phyloP scores from a whole-genome alignment of 2,797 vertebrate genomes.

The Apogon talboti region DNA sequence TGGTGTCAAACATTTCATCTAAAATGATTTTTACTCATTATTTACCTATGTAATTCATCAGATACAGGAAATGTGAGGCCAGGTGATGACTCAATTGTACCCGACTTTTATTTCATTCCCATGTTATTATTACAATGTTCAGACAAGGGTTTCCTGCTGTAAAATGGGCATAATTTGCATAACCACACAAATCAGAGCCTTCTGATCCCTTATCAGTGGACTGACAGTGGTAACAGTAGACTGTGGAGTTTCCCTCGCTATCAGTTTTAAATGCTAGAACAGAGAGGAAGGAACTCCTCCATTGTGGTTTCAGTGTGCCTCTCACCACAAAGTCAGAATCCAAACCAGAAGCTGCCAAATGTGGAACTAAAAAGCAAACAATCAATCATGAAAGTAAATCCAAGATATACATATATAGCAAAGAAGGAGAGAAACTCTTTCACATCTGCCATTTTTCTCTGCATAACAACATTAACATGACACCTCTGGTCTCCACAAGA shows the following conservation, averaged over 20 bases:
- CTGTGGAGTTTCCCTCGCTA: conserved; percentile 64
- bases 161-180: conserved; percentile 57
- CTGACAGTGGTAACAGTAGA: conserved; percentile 25
- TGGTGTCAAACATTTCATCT: neutral
- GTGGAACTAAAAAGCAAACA: conserved; percentile 50
- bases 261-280: conserved; percentile 44
- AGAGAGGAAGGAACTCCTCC: conserved; percentile 74
- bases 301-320: conserved; percentile 63
- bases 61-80: conserved; percentile 6
- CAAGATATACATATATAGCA: conserved; percentile 20
- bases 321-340: conserved; percentile 50
- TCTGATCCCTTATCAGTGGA: conserved; percentile 39
- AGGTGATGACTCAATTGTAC: conserved; percentile 3
- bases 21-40: conserved; percentile 1
- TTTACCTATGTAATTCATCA: conserved; percentile 9
- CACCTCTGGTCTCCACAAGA: conserved; percentile 23
- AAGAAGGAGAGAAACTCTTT: conserved; percentile 22
- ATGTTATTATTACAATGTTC: conserved; percentile 30
- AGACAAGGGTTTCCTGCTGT: conserved; percentile 39
- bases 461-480: conserved; percentile 17
- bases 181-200: conserved; percentile 28
- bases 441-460: conserved; percentile 28
- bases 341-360: conserved; percentile 56
- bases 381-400: conserved; percentile 46
- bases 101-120: conserved; percentile 13